phyloP scores from a whole-genome alignment of 64 coral and sea anemone genomes.

The Exaiptasia diaphana region DNA sequence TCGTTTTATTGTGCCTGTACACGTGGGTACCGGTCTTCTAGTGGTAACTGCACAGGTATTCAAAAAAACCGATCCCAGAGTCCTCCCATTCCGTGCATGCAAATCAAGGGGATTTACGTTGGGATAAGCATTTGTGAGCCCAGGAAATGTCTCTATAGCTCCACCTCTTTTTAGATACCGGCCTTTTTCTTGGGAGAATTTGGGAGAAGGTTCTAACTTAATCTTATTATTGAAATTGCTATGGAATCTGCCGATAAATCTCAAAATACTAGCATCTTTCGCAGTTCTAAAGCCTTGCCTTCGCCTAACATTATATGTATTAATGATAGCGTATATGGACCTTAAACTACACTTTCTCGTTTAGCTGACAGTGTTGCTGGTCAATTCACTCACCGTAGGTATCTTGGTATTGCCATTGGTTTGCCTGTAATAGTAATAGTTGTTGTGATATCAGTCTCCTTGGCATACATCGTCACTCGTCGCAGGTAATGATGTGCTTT shows the following conservation, averaged over 20 bases:
- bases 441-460: background rate
- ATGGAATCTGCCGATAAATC: background rate
- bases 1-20: background rate
- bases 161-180: background rate
- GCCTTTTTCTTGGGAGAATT: background rate
- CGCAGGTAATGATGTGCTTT: background rate
- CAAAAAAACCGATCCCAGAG: background rate
- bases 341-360: background rate
- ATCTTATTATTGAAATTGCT: background rate
- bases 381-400: background rate
- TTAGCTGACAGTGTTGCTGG: background rate
- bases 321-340: too few relatives aligned
- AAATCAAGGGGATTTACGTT: background rate
- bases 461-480: background rate
- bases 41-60: constrained; percentile 12
- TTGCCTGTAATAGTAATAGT: background rate
- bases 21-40: background rate
- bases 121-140: background rate
- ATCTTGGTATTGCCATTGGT: constrained; percentile 1
- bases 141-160: background rate
- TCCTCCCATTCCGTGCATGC: background rate
- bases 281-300: background rate
- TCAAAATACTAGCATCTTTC: background rate
- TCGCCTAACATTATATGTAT: too few relatives aligned
- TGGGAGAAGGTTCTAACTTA: background rate